phyloP scores from a whole-genome alignment of 2,888 invertebrate species.

The Drosophila macrothrix region DNA sequence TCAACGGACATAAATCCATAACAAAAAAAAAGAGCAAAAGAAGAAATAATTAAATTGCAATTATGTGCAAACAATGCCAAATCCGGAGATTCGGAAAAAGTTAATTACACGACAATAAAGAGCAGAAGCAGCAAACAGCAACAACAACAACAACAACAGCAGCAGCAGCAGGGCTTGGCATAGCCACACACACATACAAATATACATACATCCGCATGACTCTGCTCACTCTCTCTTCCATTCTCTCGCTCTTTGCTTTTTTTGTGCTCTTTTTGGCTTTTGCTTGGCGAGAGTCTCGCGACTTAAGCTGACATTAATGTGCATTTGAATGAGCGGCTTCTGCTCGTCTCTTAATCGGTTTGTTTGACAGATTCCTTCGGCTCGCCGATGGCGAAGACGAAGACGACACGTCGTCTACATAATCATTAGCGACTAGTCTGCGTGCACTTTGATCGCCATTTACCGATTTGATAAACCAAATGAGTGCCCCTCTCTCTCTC shows the following conservation, averaged over 20 bases:
- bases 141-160: slow-evolving; percentile 6
- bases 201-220: slow-evolving; percentile 14
- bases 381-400: not conserved
- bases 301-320: slow-evolving; percentile 76
- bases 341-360: slow-evolving; percentile 63
- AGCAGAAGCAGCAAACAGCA: slow-evolving; percentile 49
- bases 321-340: slow-evolving; percentile 73
- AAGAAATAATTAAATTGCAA: slow-evolving; percentile 79
- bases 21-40: slow-evolving; percentile 44
- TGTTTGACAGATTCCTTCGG: slow-evolving; percentile 41
- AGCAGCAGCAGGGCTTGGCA: not conserved
- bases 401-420: slow-evolving; percentile 49
- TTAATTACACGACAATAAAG: slow-evolving; percentile 79
- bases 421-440: slow-evolving; percentile 48
- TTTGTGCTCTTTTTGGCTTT: slow-evolving; percentile 11
- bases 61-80: slow-evolving; percentile 79
- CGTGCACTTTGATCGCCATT: slow-evolving; percentile 41
- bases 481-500: not conserved
- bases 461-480: slow-evolving; percentile 38
- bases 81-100: slow-evolving; percentile 80
- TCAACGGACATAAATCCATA: slow-evolving; percentile 70
- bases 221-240: not conserved
- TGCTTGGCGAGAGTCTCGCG: slow-evolving; percentile 12
- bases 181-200: not conserved
- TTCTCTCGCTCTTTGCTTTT: not conserved